Conservation (phyloP, 2,113 vertebrate genomes). For the Cariama cristata region DNA sequence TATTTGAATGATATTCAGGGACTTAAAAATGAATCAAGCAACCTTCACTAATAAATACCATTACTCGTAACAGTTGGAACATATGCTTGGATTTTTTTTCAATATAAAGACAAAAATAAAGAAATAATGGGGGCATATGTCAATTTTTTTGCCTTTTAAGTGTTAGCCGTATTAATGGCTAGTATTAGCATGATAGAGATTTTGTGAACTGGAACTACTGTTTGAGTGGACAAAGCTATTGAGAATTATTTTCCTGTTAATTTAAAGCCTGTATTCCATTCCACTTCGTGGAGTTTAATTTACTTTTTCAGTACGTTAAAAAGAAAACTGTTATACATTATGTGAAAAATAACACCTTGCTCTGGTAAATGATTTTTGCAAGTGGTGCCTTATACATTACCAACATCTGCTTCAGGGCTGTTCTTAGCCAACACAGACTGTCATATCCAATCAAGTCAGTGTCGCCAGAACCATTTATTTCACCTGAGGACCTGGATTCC, state of each 20-base stretch:
- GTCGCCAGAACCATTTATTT: neutral
- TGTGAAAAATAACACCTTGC: neutral
- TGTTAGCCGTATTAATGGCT: neutral
- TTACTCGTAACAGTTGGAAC: neutral
- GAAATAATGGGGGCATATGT: neutral
- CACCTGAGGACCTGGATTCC: neutral
- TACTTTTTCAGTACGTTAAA: neutral
- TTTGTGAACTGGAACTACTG: neutral
- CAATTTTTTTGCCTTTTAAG: neutral
- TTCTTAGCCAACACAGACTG: neutral
- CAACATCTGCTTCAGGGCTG: accelerated
- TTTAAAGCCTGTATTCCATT: neutral
- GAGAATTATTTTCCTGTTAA: neutral
- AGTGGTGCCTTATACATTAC: neutral
- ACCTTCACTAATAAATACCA: neutral
- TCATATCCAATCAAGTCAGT: neutral
- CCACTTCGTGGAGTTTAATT: neutral
- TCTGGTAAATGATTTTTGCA: neutral
- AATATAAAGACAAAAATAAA: neutral
- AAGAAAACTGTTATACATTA: neutral
- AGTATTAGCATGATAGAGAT: neutral
- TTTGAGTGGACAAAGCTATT: neutral
- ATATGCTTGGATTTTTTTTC: neutral
- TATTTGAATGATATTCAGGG: neutral
- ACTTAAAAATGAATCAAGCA: neutral